These are phyloP conservation scores for Lagodon rhomboides DNA, from an alignment of 2,797 vertebrate genomes.

Conservation along the genomic window DNA sequence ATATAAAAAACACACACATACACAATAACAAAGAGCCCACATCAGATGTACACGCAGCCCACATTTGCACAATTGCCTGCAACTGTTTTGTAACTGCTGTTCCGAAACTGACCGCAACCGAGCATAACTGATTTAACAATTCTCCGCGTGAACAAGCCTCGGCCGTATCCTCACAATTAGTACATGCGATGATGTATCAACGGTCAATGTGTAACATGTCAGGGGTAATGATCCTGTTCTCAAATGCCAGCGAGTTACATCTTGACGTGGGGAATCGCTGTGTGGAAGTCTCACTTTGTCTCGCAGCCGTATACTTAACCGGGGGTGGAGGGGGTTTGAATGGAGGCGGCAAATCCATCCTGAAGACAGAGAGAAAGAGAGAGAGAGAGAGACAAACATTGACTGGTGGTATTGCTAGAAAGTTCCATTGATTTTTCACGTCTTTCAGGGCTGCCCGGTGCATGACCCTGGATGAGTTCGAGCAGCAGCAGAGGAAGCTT, in stretches of 20 bases:
- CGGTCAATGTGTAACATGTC: too few relatives aligned
- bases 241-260: constrained; percentile 39
- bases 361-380: constrained; percentile 32
- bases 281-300: constrained; percentile 24
- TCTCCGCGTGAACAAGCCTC: neutral
- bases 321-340: constrained; percentile 87
- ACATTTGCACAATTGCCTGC: constrained; percentile 10
- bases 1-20: neutral
- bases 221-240: too few relatives aligned
- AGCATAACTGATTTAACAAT: neutral
- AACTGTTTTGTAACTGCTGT: neutral
- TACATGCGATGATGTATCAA: too few relatives aligned
- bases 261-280: constrained; percentile 43
- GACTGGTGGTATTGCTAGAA: constrained; percentile 7
- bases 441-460: neutral
- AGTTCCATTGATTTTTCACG: constrained; percentile 4
- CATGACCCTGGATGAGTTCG: constrained; percentile 10
- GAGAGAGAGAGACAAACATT: constrained; percentile 9
- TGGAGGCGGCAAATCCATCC: constrained; percentile 79
- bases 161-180: neutral
- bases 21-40: neutral
- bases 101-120: constrained; percentile 8
- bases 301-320: constrained; percentile 75
- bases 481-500: neutral
- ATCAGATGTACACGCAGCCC: neutral